These are phyloP conservation scores for Lysandra bellargus DNA, from an alignment of 2,888 invertebrate species.

Conservation along the genomic window DNA sequence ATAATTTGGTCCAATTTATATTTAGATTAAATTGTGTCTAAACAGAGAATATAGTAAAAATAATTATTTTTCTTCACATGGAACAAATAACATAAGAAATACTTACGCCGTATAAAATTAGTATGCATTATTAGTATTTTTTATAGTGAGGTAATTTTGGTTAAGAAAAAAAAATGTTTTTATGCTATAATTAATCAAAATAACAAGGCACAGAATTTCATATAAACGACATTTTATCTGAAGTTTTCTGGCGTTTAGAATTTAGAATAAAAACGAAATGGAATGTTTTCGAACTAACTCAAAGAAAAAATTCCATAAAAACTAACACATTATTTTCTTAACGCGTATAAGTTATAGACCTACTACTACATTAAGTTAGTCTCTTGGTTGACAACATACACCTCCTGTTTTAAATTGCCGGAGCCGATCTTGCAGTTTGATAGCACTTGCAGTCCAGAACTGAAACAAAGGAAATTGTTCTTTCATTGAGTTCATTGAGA, in stretches of 20 bases:
- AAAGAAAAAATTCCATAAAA: not conserved
- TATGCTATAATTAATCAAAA: not conserved
- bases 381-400: constrained; percentile 53
- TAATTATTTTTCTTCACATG: not conserved
- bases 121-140: not conserved
- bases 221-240: not conserved
- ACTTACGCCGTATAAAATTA: not conserved
- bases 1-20: no score
- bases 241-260: not conserved
- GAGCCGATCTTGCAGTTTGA: constrained; percentile 65
- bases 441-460: constrained; percentile 60
- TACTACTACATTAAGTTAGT: constrained; percentile 11
- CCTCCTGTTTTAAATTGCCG: constrained; percentile 63
- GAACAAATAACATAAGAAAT: not conserved
- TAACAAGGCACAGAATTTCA: not conserved
- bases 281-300: not conserved
- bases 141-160: not conserved
- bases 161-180: not conserved
- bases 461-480: constrained; percentile 48
- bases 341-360: not conserved
- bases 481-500: not conserved
- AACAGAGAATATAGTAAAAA: not conserved
- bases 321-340: not conserved
- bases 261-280: not conserved
- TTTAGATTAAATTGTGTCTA: not conserved